A percentile compares a stretch with the other conserved stretches of the same genome.
These are phyloP conservation scores for Temnothorax nylanderi DNA, from an alignment of 1,140 invertebrate genomes.

Conservation along the genomic window DNA sequence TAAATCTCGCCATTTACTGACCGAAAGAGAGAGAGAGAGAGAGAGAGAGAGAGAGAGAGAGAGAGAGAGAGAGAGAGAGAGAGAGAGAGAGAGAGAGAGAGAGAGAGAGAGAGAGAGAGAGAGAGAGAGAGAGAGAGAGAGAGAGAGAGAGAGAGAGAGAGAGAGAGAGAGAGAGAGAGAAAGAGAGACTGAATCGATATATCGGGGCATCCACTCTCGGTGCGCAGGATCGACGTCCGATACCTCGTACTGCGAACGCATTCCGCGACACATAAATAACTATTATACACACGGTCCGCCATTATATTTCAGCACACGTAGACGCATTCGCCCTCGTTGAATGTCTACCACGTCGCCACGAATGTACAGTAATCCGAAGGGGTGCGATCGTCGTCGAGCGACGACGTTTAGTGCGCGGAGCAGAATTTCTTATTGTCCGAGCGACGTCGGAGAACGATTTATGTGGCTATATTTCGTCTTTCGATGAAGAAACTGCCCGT, in stretches of 20 bases:
- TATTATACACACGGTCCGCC: conserved; percentile 69
- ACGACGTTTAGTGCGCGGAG: conserved; percentile 65
- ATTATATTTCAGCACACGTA: conserved; percentile 71
- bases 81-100: not conserved
- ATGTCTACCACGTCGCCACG: conserved; percentile 14
- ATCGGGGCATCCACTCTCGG: not conserved
- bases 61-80: not conserved
- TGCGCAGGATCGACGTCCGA: conserved; percentile 22
- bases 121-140: not conserved
- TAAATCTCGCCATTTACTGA: conserved; percentile 71
- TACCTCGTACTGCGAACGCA: conserved; percentile 25
- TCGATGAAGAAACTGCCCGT: conserved; percentile 43
- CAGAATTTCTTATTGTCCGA: conserved; percentile 68
- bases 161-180: not conserved
- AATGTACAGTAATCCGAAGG: conserved; percentile 63
- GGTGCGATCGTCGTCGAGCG: conserved; percentile 53
- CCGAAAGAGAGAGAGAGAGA: not conserved
- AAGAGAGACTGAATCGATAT: conserved; percentile 62
- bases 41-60: not conserved
- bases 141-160: not conserved
- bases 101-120: conserved; percentile 1
- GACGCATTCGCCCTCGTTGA: conserved; percentile 58
- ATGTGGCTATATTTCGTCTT: conserved; percentile 69
- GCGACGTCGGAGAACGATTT: conserved; percentile 64
- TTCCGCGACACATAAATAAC: conserved; percentile 78